Conservation (phyloP, 2,888 invertebrate genomes). For the Cremastobaeus sp. region DNA sequence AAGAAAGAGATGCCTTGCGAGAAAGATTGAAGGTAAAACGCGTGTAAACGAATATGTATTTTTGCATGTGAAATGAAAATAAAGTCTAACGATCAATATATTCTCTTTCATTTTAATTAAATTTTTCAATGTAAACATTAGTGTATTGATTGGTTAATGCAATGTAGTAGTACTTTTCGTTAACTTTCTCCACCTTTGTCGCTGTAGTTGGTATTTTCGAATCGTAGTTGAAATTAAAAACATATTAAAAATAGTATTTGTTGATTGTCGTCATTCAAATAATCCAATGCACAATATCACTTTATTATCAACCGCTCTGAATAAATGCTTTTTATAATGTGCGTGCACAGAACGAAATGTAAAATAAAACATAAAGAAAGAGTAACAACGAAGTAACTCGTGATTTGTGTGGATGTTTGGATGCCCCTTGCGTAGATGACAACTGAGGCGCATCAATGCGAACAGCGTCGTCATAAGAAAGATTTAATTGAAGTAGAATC, state of each 20-base stretch:
- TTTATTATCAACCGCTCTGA: not conserved
- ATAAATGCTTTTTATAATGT: too few species aligned
- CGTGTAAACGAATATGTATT: constrained; percentile 16
- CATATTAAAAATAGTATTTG: too few species aligned
- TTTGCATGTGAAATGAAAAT: constrained; percentile 32
- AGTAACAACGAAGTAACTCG: constrained; percentile 43
- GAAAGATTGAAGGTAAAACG: constrained; percentile 80
- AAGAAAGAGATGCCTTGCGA: constrained; percentile 81
- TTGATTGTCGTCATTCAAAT: constrained; percentile 14
- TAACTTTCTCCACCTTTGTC: too few species aligned
- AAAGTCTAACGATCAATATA: not conserved
- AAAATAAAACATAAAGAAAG: constrained; percentile 12
- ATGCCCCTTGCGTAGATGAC: constrained; percentile 68
- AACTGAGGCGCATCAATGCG: constrained; percentile 78
- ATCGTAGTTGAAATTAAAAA: too few species aligned
- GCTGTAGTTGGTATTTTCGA: too few species aligned
- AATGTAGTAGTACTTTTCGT: too few species aligned
- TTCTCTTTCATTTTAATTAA: too few species aligned
- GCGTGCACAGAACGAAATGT: constrained; percentile 1
- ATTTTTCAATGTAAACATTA: constrained; percentile 1
- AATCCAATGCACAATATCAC: constrained; percentile 15
- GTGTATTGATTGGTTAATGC: too few species aligned
- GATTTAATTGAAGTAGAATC: constrained; percentile 79
- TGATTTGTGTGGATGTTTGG: constrained; percentile 52
- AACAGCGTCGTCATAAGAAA: constrained; percentile 79